A percentile compares a stretch with the other conserved stretches of the same genome.
Conservation (phyloP, 2,113 vertebrate species). For the Erinaceus europaeus region DNA sequence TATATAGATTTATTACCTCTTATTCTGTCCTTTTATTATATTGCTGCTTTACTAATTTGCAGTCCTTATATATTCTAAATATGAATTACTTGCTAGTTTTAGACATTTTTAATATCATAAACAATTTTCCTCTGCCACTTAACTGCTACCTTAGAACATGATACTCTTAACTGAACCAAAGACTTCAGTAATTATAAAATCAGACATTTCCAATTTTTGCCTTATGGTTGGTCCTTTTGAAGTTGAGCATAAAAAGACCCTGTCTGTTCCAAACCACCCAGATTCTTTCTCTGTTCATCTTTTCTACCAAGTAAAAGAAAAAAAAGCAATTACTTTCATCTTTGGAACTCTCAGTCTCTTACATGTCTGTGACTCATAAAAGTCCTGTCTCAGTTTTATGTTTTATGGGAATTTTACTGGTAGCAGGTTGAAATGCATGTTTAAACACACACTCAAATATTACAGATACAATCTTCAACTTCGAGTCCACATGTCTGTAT, state of each 20-base stretch:
- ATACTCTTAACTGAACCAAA: not conserved
- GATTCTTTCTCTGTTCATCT: not conserved
- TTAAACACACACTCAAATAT: not conserved
- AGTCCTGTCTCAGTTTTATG: not conserved
- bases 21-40: not conserved
- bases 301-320: not conserved
- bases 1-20: not conserved
- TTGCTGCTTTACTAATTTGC: not conserved
- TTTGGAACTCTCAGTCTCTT: not conserved
- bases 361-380: not conserved
- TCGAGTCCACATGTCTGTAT: conserved; percentile 27
- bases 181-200: not conserved
- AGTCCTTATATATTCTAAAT: not conserved
- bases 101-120: not conserved
- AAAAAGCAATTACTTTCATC: not conserved
- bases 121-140: not conserved
- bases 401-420: conserved; percentile 24
- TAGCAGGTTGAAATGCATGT: conserved; percentile 2
- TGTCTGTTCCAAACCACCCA: not conserved
- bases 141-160: not conserved
- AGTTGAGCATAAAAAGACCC: not conserved
- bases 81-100: not conserved
- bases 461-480: not conserved
- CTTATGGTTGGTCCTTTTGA: not conserved
- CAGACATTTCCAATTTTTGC: not conserved